These are phyloP conservation scores for Homarus gammarus DNA, from an alignment of 2,888 invertebrate genomes.

Conservation along the genomic window DNA sequence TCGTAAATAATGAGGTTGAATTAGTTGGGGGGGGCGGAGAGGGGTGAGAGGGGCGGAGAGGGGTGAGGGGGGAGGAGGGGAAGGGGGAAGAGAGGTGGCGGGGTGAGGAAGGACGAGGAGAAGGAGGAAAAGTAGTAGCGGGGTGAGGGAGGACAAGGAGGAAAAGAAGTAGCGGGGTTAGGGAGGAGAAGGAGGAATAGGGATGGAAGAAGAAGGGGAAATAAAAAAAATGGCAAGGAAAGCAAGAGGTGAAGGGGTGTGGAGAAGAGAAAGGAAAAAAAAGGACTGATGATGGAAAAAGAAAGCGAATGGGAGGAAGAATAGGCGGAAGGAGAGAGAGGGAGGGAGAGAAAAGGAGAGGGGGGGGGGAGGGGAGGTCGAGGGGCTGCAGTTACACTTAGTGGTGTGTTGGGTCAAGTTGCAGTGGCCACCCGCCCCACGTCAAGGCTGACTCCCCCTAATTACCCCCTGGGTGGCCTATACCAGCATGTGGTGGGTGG, in stretches of 20 bases:
- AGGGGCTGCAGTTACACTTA: neutral
- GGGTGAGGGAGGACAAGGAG: conserved; percentile 19
- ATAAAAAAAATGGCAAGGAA: neutral
- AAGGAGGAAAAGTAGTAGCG: too few species aligned
- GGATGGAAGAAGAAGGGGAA: neutral
- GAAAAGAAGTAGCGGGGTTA: neutral
- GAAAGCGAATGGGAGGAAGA: neutral
- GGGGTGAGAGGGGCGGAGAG: conserved; percentile 14
- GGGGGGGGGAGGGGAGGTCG: neutral
- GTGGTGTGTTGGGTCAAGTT: neutral
- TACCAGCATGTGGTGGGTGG: neutral
- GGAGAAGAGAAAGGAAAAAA: conserved; percentile 20
- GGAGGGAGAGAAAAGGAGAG: neutral
- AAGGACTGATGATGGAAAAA: too few species aligned
- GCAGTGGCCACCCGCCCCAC: neutral
- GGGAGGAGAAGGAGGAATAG: conserved; percentile 9
- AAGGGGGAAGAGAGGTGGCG: conserved; percentile 4
- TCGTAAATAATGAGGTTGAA: too few species aligned
- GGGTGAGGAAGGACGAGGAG: neutral
- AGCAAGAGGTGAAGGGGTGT: neutral
- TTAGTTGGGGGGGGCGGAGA: neutral
- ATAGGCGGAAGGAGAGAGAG: too few species aligned
- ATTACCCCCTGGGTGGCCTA: neutral
- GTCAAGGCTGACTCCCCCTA: neutral
- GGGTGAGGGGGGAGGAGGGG: neutral